These are phyloP conservation scores for Melanogrammus aeglefinus DNA, from an alignment of 2,797 vertebrate genomes.

Conservation along the genomic window DNA sequence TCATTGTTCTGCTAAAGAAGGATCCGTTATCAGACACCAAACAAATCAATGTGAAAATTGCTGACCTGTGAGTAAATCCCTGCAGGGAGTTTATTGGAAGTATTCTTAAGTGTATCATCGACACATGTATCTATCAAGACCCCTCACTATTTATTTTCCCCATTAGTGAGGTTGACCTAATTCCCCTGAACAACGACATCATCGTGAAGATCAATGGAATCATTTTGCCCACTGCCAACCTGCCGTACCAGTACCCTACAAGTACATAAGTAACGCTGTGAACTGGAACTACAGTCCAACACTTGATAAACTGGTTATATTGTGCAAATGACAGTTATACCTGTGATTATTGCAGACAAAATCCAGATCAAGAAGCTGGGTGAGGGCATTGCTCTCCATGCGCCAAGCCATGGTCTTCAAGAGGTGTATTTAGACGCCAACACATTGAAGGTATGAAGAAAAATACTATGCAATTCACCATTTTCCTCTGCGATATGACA, in stretches of 20 bases:
- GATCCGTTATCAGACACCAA: slow-evolving; percentile 55
- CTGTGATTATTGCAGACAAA: slow-evolving; percentile 45
- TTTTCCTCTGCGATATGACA: background rate
- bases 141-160: background rate
- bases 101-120: background rate
- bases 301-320: background rate
- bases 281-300: background rate
- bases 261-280: slow-evolving; percentile 36
- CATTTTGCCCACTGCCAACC: slow-evolving; percentile 46
- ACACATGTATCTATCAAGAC: background rate
- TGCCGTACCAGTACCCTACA: slow-evolving; percentile 63
- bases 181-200: slow-evolving; percentile 44
- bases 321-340: background rate
- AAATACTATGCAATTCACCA: background rate
- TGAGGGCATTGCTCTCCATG: slow-evolving; percentile 65
- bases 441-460: slow-evolving; percentile 59
- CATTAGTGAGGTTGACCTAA: slow-evolving; percentile 76
- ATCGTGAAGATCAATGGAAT: slow-evolving; percentile 72
- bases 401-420: slow-evolving; percentile 69
- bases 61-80: slow-evolving; percentile 69
- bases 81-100: background rate
- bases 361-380: slow-evolving; percentile 60
- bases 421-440: slow-evolving; percentile 68
- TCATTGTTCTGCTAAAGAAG: slow-evolving; percentile 76
- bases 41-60: slow-evolving; percentile 69